Conservation (phyloP, 92 coral and sea anemone genomes). For the Paragorgia papillata region DNA sequence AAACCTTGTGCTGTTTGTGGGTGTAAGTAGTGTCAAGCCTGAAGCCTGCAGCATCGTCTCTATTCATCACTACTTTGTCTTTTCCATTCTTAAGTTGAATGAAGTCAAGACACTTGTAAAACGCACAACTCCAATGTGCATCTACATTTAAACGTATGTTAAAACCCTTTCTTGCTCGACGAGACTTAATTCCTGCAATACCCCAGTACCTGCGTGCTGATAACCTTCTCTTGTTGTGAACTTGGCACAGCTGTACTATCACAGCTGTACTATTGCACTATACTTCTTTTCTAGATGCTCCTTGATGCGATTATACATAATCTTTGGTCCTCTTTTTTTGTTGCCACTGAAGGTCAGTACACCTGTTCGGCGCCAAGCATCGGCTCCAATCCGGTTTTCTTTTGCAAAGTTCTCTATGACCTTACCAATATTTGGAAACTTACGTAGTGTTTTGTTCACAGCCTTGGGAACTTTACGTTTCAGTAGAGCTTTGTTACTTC, state of each 20-base stretch:
- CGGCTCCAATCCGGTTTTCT: slow-evolving; percentile 59
- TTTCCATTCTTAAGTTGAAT: slow-evolving; percentile 56
- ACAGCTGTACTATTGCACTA: slow-evolving; percentile 31
- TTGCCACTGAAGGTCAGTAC: slow-evolving; percentile 55
- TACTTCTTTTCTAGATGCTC: slow-evolving; percentile 51
- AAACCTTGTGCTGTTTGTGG: no score
- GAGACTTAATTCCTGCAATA: slow-evolving; percentile 20
- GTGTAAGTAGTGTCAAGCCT: no score
- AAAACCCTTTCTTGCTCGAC: slow-evolving; percentile 54
- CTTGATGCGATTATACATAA: slow-evolving; percentile 52
- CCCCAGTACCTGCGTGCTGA: no score
- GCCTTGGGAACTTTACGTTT: slow-evolving; percentile 27
- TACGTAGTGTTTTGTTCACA: slow-evolving; percentile 40
- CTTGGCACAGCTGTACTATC: slow-evolving; percentile 53
- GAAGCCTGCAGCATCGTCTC: no score
- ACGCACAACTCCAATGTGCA: no score
- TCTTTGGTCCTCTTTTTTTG: slow-evolving; percentile 49
- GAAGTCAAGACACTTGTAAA: slow-evolving; percentile 45
- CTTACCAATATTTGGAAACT: slow-evolving; percentile 58
- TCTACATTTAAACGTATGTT: slow-evolving; percentile 39
- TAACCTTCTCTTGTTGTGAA: slow-evolving; percentile 50
- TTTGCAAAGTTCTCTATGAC: slow-evolving; percentile 54
- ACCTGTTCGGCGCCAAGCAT: slow-evolving; percentile 59
- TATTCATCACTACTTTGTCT: no score
- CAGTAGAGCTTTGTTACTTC: not conserved